A percentile compares a stretch with the other conserved stretches of the same genome.
These are phyloP conservation scores for Drosophila simulans DNA, from an alignment of 1,140 invertebrate genomes.

Conservation along the genomic window DNA sequence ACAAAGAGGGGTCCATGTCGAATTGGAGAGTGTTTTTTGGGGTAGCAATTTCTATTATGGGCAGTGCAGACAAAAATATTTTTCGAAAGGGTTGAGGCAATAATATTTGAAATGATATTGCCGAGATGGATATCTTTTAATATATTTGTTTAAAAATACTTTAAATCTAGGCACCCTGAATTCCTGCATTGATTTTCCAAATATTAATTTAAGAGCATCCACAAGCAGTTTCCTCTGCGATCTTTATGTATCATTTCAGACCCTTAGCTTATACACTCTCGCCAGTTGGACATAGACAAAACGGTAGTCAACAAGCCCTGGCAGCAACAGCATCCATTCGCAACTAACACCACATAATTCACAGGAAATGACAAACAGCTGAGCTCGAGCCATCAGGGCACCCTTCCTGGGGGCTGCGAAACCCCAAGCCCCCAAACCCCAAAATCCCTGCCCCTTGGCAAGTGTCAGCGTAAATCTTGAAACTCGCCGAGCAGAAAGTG, in stretches of 20 bases:
- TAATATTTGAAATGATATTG: background rate
- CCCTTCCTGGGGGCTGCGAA: background rate
- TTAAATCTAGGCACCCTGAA: no score
- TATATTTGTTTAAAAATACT: background rate
- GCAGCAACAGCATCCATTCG: constrained; percentile 29
- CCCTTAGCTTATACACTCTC: background rate
- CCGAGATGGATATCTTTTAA: background rate
- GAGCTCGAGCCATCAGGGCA: constrained; percentile 40
- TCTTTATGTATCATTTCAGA: constrained; percentile 18
- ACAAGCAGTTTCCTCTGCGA: background rate
- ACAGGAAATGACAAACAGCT: constrained; percentile 66
- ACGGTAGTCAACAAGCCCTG: constrained; percentile 38
- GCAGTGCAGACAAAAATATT: background rate
- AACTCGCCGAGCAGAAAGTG: constrained; percentile 76
- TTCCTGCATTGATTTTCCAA: no score
- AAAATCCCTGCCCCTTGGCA: constrained; percentile 42
- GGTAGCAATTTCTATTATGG: constrained; percentile 4
- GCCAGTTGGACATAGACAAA: constrained; percentile 20
- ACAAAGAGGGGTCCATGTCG: constrained; percentile 52
- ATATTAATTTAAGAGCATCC: background rate
- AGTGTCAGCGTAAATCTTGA: constrained; percentile 79
- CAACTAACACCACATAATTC: constrained; percentile 69
- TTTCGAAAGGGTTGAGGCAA: background rate
- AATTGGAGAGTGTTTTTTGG: constrained; percentile 12
- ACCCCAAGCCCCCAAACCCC: background rate